These are phyloP conservation scores for Tetragonula carbonaria DNA, from an alignment of 2,888 invertebrate genomes.

Conservation along the genomic window DNA sequence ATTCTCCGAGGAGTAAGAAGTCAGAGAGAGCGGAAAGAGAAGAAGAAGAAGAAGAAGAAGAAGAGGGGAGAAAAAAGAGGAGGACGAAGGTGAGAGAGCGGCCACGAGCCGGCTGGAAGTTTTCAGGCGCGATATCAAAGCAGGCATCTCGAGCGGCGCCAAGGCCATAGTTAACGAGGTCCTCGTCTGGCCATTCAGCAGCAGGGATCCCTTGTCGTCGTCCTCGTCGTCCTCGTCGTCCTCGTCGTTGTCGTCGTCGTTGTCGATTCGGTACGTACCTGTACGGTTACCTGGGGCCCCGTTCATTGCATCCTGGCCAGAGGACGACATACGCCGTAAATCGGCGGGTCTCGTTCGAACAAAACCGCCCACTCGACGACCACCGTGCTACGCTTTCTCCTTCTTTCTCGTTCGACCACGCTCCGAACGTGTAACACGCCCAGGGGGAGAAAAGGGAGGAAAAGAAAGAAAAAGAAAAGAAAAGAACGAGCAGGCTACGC, in stretches of 20 bases:
- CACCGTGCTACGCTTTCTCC: slow-evolving; percentile 64
- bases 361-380: slow-evolving; percentile 62
- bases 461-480: not conserved
- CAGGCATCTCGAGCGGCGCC: slow-evolving; percentile 78
- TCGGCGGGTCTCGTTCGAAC: slow-evolving; percentile 46
- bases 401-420: slow-evolving; percentile 53
- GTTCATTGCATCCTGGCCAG: slow-evolving; percentile 51
- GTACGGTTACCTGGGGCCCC: slow-evolving; percentile 62
- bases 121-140: slow-evolving; percentile 75
- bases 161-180: slow-evolving; percentile 80
- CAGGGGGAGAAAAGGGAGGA: not conserved
- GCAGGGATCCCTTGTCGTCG: slow-evolving; percentile 62
- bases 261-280: slow-evolving; percentile 68
- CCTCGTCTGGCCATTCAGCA: slow-evolving; percentile 77
- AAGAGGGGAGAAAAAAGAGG: not conserved
- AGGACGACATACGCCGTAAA: slow-evolving; percentile 52
- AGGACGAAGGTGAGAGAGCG: slow-evolving; percentile 50
- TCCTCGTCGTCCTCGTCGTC: slow-evolving; percentile 45
- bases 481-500: slow-evolving; percentile 31
- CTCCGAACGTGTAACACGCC: slow-evolving; percentile 44
- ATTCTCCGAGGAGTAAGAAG: slow-evolving; percentile 6
- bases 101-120: slow-evolving; percentile 58
- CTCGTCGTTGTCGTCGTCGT: slow-evolving; percentile 52
- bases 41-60: not conserved
- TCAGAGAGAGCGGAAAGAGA: not conserved